Evolutionary conservation across 2,797 vertebrate species (phyloP).

Genomic region (Catostomus latipinnis): DNA sequence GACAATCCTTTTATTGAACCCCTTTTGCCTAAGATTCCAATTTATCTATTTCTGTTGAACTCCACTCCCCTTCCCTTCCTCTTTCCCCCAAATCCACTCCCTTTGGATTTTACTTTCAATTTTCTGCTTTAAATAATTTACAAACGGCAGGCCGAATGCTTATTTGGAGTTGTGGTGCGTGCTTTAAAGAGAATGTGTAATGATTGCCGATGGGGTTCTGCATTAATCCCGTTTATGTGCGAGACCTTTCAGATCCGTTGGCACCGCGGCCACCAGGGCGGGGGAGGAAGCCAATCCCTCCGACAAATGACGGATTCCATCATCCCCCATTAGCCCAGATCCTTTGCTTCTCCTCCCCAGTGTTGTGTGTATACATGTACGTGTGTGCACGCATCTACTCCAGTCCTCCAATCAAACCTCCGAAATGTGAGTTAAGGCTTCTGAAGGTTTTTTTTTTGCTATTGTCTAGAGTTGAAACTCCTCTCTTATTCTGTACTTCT

Average conservation of each 20-base stretch:
- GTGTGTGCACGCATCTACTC: constrained; percentile 46
- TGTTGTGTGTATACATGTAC: constrained; percentile 24
- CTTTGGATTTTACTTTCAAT: constrained; percentile 63
- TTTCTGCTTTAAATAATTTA: constrained; percentile 82
- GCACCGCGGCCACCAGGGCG: constrained; percentile 72
- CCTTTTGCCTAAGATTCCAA: constrained; percentile 61
- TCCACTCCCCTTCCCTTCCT: constrained; percentile 14
- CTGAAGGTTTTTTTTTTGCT: neutral
- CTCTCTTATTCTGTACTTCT: constrained; percentile 6
- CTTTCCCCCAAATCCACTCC: constrained; percentile 39
- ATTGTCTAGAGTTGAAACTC: neutral
- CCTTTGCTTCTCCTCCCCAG: constrained; percentile 62
- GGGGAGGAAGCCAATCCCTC: constrained; percentile 41
- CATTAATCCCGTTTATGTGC: constrained; percentile 84
- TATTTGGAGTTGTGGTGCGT: constrained; percentile 80
- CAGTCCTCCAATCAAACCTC: constrained; percentile 40
- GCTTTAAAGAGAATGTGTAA: constrained; percentile 85
- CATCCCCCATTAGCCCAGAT: constrained; percentile 65
- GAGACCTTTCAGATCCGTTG: constrained; percentile 82
- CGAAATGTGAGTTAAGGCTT: constrained; percentile 7
- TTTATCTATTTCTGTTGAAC: constrained; percentile 66
- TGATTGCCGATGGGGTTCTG: constrained; percentile 81
- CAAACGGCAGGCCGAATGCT: constrained; percentile 75
- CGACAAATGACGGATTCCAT: constrained; percentile 69
- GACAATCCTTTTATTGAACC: constrained; percentile 65